Evolutionary conservation across 92 coral and sea anemone species (phyloP).

Genomic region (Blastomussa wellsi): DNA sequence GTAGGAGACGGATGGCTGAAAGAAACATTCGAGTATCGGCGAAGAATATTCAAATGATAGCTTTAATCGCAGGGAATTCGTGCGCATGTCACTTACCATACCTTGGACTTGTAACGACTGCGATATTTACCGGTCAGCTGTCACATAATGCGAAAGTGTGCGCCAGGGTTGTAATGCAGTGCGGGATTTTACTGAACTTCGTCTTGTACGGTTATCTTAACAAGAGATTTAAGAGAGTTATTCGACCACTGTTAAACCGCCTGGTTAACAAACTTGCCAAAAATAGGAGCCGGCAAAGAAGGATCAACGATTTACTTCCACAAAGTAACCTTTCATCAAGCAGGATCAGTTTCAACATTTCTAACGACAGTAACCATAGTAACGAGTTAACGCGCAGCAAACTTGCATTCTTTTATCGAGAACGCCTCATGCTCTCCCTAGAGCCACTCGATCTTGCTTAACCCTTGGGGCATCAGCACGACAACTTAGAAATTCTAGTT

Average conservation of each 20-base stretch:
- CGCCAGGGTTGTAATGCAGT: slow-evolving; percentile 48
- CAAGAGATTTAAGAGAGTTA: slow-evolving; percentile 59
- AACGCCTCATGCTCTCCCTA: neutral
- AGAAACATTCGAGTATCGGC: slow-evolving; percentile 63
- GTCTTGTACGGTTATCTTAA: slow-evolving; percentile 73
- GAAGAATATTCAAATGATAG: slow-evolving; percentile 75
- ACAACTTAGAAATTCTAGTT: neutral
- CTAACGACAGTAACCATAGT: slow-evolving; percentile 18
- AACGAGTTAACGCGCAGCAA: slow-evolving; percentile 65
- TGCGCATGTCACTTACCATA: slow-evolving; percentile 64
- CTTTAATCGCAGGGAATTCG: slow-evolving; percentile 44
- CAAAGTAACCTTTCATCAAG: slow-evolving; percentile 12
- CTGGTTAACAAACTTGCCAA: slow-evolving; percentile 34
- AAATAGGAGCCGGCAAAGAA: slow-evolving; percentile 19
- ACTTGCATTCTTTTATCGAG: slow-evolving; percentile 28
- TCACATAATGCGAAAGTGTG: slow-evolving; percentile 44
- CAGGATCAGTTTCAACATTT: slow-evolving; percentile 1
- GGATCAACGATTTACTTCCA: slow-evolving; percentile 18
- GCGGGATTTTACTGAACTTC: slow-evolving; percentile 56
- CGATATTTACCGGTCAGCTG: slow-evolving; percentile 68
- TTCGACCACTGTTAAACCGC: slow-evolving; percentile 53
- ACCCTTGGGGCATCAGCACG: neutral
- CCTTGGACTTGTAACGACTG: slow-evolving; percentile 41
- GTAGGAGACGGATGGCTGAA: slow-evolving; percentile 66
- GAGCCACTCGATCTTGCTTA: neutral